Evolutionary conservation across 2,797 vertebrate genomes (phyloP).

Genomic region (Sebastes hubbsi): DNA sequence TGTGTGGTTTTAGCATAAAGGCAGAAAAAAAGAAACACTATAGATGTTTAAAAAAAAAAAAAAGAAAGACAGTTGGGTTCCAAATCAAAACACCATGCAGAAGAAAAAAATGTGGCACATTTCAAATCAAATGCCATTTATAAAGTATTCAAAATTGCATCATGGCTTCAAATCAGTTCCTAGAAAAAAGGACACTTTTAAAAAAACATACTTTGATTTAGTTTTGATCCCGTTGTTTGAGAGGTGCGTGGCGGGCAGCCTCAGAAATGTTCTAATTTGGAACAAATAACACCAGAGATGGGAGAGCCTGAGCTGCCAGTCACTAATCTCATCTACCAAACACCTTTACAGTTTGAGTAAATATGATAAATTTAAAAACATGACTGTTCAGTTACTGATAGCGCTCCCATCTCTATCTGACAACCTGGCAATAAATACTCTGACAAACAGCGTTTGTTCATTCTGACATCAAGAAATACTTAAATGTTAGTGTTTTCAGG

Average conservation of each 20-base stretch:
- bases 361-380: constrained; percentile 2
- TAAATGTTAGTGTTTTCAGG: constrained; percentile 49
- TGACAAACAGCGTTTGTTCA: constrained; percentile 61
- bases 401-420: constrained; percentile 57
- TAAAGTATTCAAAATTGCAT: constrained; percentile 84
- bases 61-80: constrained; percentile 70
- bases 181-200: constrained; percentile 88
- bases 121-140: constrained; percentile 74
- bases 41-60: constrained; percentile 26
- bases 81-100: constrained; percentile 82
- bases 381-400: constrained; percentile 9
- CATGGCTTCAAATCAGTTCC: constrained; percentile 83
- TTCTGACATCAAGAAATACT: constrained; percentile 75
- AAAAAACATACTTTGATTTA: constrained; percentile 75
- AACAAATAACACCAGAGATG: constrained; percentile 65
- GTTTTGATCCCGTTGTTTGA: constrained; percentile 52
- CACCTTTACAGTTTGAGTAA: not conserved
- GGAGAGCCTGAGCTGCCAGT: constrained; percentile 40
- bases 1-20: constrained; percentile 70
- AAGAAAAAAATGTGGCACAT: constrained; percentile 83
- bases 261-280: constrained; percentile 72
- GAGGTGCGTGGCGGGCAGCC: constrained; percentile 40
- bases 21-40: constrained; percentile 62
- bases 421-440: constrained; percentile 73
- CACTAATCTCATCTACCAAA: constrained; percentile 3